Evolutionary conservation across 1,140 invertebrate genomes (phyloP).

Genomic region (Armadillidium nasatum): DNA sequence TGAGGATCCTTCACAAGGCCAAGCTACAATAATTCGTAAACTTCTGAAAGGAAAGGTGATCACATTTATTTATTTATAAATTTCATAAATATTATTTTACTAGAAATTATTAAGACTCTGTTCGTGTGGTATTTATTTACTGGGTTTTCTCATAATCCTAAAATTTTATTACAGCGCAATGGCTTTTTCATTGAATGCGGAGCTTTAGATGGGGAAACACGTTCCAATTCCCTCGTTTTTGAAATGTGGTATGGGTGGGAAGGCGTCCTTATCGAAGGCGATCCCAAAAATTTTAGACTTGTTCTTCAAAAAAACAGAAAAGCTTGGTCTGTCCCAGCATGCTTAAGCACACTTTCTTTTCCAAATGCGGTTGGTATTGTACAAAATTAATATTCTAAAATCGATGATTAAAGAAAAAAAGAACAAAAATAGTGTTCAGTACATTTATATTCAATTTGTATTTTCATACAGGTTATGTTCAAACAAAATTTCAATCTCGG

Average conservation of each 20-base stretch:
- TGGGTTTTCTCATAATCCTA: no score
- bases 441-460: no score
- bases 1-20: no score
- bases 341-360: constrained; percentile 43
- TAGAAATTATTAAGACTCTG: no score
- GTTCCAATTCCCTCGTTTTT: constrained; percentile 47
- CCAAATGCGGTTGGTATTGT: constrained; percentile 32
- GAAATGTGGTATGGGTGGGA: constrained; percentile 46
- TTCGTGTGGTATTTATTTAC: no score
- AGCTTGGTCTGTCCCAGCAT: constrained; percentile 46
- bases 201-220: constrained; percentile 52
- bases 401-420: no score
- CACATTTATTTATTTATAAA: no score
- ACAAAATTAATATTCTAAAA: no score
- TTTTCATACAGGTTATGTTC: constrained; percentile 38
- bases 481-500: constrained; percentile 40
- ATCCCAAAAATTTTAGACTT: constrained; percentile 45
- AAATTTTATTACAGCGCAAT: constrained; percentile 45
- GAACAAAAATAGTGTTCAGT: no score
- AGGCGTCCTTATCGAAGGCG: constrained; percentile 48
- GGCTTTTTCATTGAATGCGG: constrained; percentile 55
- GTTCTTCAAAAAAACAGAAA: constrained; percentile 46
- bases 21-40: no score
- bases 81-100: no score
- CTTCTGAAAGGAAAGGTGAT: no score